Evolutionary conservation across 2,797 vertebrate genomes (phyloP), one percentile per base, ranked within the genome.

Genomic region (Darevskia nairensis): DNA sequence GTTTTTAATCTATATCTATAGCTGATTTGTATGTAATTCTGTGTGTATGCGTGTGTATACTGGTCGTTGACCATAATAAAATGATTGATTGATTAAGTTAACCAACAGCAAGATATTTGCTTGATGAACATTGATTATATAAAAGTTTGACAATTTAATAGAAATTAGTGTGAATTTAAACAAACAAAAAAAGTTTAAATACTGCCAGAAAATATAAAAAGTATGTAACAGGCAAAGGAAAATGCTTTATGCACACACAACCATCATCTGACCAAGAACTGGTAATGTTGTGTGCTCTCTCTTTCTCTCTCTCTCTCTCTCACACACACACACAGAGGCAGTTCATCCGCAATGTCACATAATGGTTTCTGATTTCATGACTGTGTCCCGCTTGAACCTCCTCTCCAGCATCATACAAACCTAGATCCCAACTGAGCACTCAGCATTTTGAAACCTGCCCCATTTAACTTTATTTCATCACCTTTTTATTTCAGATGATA

Each of bases 191-290:
- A 4, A 55, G 11, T 55, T 55, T 55, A 15, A 91, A 92, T 96
- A 95, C 96, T 96, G 95, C 96, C 95, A 96, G 96, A 95, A 96
- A 95, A 96, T 95, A 96, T 90, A 96, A 96, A 96, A 96, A 94
- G 92, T 95, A 94, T 94, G 95, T 95, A 95, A 96, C 80, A 94
- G 96, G 95, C 95, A 91, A 94, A 94, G 95, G 93, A 94, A 92
- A 95, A 95, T 90, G 94, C 86, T 95, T 95, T 93, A 89, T 86
- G 95, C 41, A 93, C 91, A 95, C 87, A 96, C 91, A 94, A 94
- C 90, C 95, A 95, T 96, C 90, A 95, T 94, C 93, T 95, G 94
- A 96, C 90, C 95, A 95, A 55, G 46, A 50, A 13, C 0, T 50
- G 46, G 50, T 55, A 13, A 55, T 55, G 50, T 15, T 15, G 50